A percentile compares a stretch with the other conserved stretches of the same genome.
Conservation (phyloP, 2,113 vertebrate species). For the Stigmatopora nigra region DNA sequence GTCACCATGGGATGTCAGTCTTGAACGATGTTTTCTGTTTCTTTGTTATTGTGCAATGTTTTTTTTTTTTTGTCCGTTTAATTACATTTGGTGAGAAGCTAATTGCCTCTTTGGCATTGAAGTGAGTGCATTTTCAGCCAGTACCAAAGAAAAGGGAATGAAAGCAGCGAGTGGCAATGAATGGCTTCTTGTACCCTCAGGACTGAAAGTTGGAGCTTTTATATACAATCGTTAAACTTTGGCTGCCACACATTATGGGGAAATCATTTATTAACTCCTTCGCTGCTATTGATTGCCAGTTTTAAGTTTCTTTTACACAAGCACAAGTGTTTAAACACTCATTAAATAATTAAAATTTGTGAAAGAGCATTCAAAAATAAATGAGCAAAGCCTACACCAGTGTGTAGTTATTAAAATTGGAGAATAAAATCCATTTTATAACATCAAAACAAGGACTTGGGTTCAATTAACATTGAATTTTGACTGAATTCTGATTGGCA, state of each 20-base stretch:
- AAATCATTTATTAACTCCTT: background rate
- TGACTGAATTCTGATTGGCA: too few relatives aligned
- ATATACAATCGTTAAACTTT: background rate
- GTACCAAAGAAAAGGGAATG: constrained; percentile 1
- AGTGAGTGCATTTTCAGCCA: constrained; percentile 45
- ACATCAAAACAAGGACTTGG: too few relatives aligned
- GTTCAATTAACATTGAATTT: too few relatives aligned
- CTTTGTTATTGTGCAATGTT: constrained; percentile 26
- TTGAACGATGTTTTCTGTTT: constrained; percentile 25
- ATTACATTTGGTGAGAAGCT: constrained; percentile 53
- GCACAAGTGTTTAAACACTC: too few relatives aligned
- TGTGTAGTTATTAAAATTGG: too few relatives aligned
- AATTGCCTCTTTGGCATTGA: constrained; percentile 37
- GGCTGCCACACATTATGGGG: background rate
- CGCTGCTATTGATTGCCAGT: too few relatives aligned
- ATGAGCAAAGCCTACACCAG: too few relatives aligned
- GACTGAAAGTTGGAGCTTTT: background rate
- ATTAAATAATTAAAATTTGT: too few relatives aligned
- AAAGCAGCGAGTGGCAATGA: background rate
- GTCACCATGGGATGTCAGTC: constrained; percentile 22
- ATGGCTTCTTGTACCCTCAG: background rate
- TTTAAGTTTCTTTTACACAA: too few relatives aligned
- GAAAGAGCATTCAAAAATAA: too few relatives aligned
- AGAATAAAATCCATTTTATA: too few relatives aligned
- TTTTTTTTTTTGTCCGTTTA: constrained; percentile 52